Conservation (phyloP, 1,140 invertebrate species). For the Geopemphigus sp. region DNA sequence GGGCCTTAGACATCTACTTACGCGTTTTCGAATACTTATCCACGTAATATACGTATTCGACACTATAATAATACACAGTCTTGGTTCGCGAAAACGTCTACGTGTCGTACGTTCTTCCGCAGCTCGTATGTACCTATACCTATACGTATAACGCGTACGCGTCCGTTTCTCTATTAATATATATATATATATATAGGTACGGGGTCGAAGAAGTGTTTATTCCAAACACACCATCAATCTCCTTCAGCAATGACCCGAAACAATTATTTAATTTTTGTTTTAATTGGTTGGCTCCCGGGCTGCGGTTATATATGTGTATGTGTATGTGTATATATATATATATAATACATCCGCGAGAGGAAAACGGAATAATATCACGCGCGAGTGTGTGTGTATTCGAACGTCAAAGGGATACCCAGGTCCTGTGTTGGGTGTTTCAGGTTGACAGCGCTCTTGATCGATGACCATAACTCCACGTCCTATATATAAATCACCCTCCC, state of each 20-base stretch:
- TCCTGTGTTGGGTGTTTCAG: conserved; percentile 44
- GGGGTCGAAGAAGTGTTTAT: conserved; percentile 33
- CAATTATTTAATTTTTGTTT: conserved; percentile 50
- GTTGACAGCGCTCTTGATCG: conserved; percentile 47
- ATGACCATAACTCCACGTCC: conserved; percentile 41
- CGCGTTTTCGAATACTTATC: too few species aligned
- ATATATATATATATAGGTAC: neutral
- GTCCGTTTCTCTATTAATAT: neutral
- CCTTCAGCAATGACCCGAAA: conserved; percentile 49
- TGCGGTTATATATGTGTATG: neutral
- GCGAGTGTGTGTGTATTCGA: neutral
- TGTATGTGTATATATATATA: too few species aligned
- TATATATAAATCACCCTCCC: neutral
- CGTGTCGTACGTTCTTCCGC: neutral
- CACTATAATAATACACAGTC: too few species aligned
- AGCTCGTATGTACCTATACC: neutral
- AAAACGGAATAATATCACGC: conserved; percentile 47
- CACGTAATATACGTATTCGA: too few species aligned
- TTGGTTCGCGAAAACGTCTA: conserved; percentile 15
- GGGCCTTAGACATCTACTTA: too few species aligned
- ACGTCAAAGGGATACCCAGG: conserved; percentile 26
- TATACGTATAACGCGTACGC: neutral
- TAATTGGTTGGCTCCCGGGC: conserved; percentile 47
- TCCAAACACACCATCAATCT: conserved; percentile 43
- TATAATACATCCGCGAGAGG: conserved; percentile 16